These are phyloP conservation scores for Caenorhabditis sulstoni DNA, from an alignment of 2,888 invertebrate species.

Conservation along the genomic window DNA sequence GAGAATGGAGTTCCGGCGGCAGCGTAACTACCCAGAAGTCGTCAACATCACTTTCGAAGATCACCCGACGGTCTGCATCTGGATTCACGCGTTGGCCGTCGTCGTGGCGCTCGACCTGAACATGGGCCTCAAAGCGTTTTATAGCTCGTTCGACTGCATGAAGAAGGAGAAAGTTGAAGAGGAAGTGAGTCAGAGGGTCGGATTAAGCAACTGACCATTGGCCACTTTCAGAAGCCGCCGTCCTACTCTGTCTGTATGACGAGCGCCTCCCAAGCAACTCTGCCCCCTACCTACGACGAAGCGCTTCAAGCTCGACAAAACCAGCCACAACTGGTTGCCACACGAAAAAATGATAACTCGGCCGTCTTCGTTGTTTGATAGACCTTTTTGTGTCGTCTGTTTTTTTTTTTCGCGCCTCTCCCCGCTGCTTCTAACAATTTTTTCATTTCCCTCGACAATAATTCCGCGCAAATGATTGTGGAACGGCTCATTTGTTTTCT, in stretches of 20 bases:
- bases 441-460: background rate
- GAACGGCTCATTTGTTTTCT: background rate
- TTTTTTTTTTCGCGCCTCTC: no score
- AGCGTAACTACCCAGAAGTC: conserved; percentile 54
- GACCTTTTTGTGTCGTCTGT: background rate
- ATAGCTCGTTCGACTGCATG: conserved; percentile 48
- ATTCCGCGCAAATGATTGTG: no score
- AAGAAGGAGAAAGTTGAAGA: conserved; percentile 39
- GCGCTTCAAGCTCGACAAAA: conserved; percentile 41
- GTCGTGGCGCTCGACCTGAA: conserved; percentile 49
- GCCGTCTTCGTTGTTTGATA: conserved; percentile 30
- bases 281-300: conserved; percentile 54
- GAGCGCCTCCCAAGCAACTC: conserved; percentile 22
- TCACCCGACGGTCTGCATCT: conserved; percentile 58
- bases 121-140: conserved; percentile 51
- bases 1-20: conserved; percentile 57
- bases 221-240: conserved; percentile 49
- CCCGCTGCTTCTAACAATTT: no score
- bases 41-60: conserved; percentile 57
- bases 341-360: conserved; percentile 30
- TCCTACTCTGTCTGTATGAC: conserved; percentile 51
- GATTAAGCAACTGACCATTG: no score
- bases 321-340: conserved; percentile 22
- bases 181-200: conserved; percentile 24
- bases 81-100: conserved; percentile 53